A percentile compares a stretch with the other conserved stretches of the same genome.
phyloP scores from a whole-genome alignment of 2,797 vertebrate genomes.

The Sparus aurata region DNA sequence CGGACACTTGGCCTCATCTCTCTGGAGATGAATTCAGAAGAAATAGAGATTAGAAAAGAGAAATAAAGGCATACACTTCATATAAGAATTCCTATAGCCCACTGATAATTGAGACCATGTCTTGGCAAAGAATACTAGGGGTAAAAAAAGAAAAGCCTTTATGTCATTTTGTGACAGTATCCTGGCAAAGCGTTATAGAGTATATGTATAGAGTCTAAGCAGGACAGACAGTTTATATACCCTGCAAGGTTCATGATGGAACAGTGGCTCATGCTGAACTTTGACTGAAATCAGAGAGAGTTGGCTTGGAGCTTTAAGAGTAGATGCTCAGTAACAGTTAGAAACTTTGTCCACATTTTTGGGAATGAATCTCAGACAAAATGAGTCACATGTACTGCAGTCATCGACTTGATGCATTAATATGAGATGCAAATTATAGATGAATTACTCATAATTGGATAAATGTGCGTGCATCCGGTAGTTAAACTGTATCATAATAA shows the following conservation, averaged over 20 bases:
- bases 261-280: slow-evolving; percentile 34
- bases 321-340: slow-evolving; percentile 43
- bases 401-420: slow-evolving; percentile 62
- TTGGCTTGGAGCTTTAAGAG: slow-evolving; percentile 12
- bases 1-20: slow-evolving; percentile 98
- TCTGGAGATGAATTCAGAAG: slow-evolving; percentile 83
- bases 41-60: slow-evolving; percentile 29
- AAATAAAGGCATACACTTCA: slow-evolving; percentile 7
- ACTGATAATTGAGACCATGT: slow-evolving; percentile 24
- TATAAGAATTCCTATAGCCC: background rate
- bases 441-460: slow-evolving; percentile 63
- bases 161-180: slow-evolving; percentile 25
- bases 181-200: slow-evolving; percentile 14
- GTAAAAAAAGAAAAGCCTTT: slow-evolving; percentile 14
- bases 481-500: slow-evolving; percentile 54
- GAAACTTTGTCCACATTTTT: slow-evolving; percentile 33
- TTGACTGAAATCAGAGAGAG: slow-evolving; percentile 5
- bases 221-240: slow-evolving; percentile 39
- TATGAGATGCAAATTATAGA: slow-evolving; percentile 66
- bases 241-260: slow-evolving; percentile 24
- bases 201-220: slow-evolving; percentile 28
- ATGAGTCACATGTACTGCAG: slow-evolving; percentile 45
- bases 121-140: slow-evolving; percentile 13
- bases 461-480: slow-evolving; percentile 53
- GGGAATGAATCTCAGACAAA: slow-evolving; percentile 37